phyloP scores from a whole-genome alignment of 2,797 vertebrate genomes.

The Coracias cyanogaster region DNA sequence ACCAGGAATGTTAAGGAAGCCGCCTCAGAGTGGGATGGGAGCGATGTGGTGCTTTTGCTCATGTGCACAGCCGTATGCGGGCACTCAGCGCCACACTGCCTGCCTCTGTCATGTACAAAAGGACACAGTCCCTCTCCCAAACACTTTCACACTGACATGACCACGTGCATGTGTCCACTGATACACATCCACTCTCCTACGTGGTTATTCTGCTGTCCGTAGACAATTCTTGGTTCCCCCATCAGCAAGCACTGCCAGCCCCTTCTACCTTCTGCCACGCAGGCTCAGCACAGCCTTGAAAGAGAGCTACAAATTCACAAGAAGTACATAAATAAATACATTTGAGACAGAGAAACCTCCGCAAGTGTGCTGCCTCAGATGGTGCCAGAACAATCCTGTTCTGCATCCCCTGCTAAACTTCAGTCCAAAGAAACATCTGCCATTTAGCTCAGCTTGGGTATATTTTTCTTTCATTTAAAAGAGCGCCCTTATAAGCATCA shows the following conservation, averaged over 20 bases:
- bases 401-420: background rate
- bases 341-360: background rate
- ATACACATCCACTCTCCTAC: background rate
- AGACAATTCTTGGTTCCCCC: background rate
- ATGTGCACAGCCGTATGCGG: background rate
- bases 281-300: background rate
- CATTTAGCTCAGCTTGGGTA: background rate
- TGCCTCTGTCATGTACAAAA: background rate
- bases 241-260: background rate
- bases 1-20: background rate
- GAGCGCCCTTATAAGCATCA: background rate
- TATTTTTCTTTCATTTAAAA: conserved; percentile 38
- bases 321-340: background rate
- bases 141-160: background rate
- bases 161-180: too few relatives aligned
- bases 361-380: background rate
- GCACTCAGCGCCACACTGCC: accelerated
- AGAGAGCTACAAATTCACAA: background rate
- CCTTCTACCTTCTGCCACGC: background rate
- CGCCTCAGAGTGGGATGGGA: background rate
- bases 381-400: background rate
- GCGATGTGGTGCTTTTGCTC: background rate
- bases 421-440: background rate
- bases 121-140: background rate
- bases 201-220: background rate